Conservation (phyloP, 30 jellyfish, hydroid and myxozoan genomes). For the Clytia hemisphaerica region DNA sequence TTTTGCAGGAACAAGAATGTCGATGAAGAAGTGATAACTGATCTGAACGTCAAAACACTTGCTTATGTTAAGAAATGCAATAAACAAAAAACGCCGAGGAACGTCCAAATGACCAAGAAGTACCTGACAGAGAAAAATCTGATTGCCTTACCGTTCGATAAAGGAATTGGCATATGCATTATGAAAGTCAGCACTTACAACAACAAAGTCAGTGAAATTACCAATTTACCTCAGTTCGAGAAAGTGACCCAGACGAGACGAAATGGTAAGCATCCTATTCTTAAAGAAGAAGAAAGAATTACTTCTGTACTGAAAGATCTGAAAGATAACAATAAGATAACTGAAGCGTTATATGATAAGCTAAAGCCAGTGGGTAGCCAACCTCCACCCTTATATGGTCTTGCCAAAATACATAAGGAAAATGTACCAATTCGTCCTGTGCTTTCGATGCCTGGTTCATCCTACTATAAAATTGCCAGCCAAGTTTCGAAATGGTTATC, state of each 20-base stretch:
- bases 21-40: constrained; percentile 24
- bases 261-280: constrained; percentile 24
- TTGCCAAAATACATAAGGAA: constrained; percentile 18
- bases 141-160: constrained; percentile 25
- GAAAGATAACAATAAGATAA: constrained; percentile 22
- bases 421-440: constrained; percentile 25
- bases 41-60: constrained; percentile 15
- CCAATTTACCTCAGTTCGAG: constrained; percentile 22
- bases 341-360: constrained; percentile 9
- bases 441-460: no score
- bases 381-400: constrained; percentile 29
- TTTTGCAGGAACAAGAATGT: constrained; percentile 22
- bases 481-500: not conserved
- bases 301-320: constrained; percentile 19
- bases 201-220: constrained; percentile 12
- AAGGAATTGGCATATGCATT: constrained; percentile 24
- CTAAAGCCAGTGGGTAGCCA: constrained; percentile 26
- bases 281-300: constrained; percentile 29
- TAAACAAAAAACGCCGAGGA: constrained; percentile 21
- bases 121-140: constrained; percentile 21
- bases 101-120: constrained; percentile 12
- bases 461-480: no score
- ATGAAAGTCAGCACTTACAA: constrained; percentile 22
- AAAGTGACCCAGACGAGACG: constrained; percentile 15
- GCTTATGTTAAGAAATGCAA: constrained; percentile 22